Conservation (phyloP, 23 tunicate genomes). For the Styela clava region DNA sequence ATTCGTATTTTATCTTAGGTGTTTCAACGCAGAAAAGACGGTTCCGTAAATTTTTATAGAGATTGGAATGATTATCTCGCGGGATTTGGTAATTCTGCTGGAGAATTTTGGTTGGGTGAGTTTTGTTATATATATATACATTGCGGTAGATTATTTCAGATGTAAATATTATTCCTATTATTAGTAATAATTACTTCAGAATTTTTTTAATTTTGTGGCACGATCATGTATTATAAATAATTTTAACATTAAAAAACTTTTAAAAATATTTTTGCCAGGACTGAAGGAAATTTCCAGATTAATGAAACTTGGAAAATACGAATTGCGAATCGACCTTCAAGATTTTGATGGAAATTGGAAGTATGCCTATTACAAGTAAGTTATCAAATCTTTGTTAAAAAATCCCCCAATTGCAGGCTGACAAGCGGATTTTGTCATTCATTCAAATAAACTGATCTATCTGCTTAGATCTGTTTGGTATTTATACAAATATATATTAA, state of each 20-base stretch:
- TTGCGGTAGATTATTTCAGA: not conserved
- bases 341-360: slow-evolving; percentile 24
- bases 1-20: slow-evolving; percentile 25
- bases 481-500: no score
- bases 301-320: slow-evolving; percentile 5
- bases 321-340: slow-evolving; percentile 23
- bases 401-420: no score
- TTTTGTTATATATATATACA: not conserved
- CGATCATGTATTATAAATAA: no score
- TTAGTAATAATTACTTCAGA: no score
- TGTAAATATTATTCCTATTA: no score
- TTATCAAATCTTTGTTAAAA: no score
- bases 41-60: slow-evolving; percentile 29
- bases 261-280: slow-evolving; percentile 15
- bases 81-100: slow-evolving; percentile 27
- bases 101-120: slow-evolving; percentile 40
- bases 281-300: slow-evolving; percentile 7
- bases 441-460: no score
- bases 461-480: not conserved
- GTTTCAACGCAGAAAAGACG: slow-evolving; percentile 21
- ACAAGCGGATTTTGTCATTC: not conserved
- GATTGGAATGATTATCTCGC: slow-evolving; percentile 19
- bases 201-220: no score
- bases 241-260: no score
- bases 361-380: slow-evolving; percentile 38